Percentiles rank a stretch among this genome's conserved stretches.
Evolutionary conservation across 2,888 invertebrate genomes (phyloP).

Genomic region (Sylvicola cinctus): DNA sequence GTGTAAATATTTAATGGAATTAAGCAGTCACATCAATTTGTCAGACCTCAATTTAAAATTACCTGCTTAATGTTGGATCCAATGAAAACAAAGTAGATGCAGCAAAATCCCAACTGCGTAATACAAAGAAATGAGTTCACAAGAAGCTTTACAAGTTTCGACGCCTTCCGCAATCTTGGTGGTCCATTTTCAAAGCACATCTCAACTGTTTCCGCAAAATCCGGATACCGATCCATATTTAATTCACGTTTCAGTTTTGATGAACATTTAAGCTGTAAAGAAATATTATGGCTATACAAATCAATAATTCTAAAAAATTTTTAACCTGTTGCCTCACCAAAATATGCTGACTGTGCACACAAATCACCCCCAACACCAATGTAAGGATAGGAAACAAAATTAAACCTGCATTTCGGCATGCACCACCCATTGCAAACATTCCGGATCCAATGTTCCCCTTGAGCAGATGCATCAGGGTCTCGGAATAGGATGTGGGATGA

Average conservation of each 20-base stretch:
- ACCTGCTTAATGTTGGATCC: conserved; percentile 68
- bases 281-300: conserved; percentile 1
- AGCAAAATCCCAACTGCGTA: conserved; percentile 96
- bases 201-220: conserved; percentile 69
- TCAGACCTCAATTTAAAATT: too few relatives aligned
- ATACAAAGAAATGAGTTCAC: conserved; percentile 78
- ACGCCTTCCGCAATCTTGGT: conserved; percentile 33
- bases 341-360: conserved; percentile 83
- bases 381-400: conserved; percentile 61
- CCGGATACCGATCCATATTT: conserved; percentile 34
- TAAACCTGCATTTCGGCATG: conserved; percentile 80
- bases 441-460: conserved; percentile 95
- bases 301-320: background rate
- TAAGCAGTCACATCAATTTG: background rate
- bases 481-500: conserved; percentile 32
- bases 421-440: conserved; percentile 87
- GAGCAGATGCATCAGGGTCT: conserved; percentile 79
- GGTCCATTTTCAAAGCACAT: conserved; percentile 63
- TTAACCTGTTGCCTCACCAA: conserved; percentile 35
- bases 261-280: conserved; percentile 41
- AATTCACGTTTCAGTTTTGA: conserved; percentile 39
- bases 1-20: conserved; percentile 11
- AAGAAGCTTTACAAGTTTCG: conserved; percentile 39
- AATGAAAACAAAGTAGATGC: conserved; percentile 91
- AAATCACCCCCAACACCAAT: conserved; percentile 58